Percentiles rank a stretch among this genome's conserved stretches.
phyloP scores from a whole-genome alignment of 1,140 invertebrate species.

The Drosophila kepulauana region DNA sequence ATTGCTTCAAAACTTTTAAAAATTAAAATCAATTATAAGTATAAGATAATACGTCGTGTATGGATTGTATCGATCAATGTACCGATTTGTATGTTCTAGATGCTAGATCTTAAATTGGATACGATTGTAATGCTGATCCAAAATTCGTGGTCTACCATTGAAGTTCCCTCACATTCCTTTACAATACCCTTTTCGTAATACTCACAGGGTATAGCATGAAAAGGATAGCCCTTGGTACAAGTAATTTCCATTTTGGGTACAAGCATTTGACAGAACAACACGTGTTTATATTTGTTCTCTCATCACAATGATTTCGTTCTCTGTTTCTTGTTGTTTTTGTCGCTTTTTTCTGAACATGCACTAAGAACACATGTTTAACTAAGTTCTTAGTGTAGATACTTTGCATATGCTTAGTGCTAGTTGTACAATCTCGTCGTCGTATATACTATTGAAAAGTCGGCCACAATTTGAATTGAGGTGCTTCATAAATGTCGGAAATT shows the following conservation, averaged over 20 bases:
- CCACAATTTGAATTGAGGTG: conserved; percentile 21
- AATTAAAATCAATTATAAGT: too few species aligned
- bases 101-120: too few species aligned
- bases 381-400: conserved; percentile 16
- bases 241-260: conserved; percentile 60
- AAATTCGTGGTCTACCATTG: too few species aligned
- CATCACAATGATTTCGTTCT: conserved; percentile 38
- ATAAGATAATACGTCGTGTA: too few species aligned
- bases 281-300: conserved; percentile 59
- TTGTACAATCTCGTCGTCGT: not conserved
- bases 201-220: conserved; percentile 1
- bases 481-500: conserved; percentile 54
- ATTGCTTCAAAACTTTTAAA: too few species aligned
- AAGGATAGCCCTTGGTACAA: conserved; percentile 42
- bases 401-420: conserved; percentile 2
- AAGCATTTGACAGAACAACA: conserved; percentile 50
- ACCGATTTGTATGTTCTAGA: too few species aligned
- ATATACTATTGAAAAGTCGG: conserved; percentile 10
- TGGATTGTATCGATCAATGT: too few species aligned
- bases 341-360: conserved; percentile 7
- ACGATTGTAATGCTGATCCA: too few species aligned
- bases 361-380: conserved; percentile 54
- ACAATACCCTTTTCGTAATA: not conserved
- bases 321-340: not conserved
- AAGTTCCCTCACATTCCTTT: not conserved